Evolutionary conservation across 2,888 invertebrate genomes (phyloP).

Genomic region (Yponomeuta malinellus): DNA sequence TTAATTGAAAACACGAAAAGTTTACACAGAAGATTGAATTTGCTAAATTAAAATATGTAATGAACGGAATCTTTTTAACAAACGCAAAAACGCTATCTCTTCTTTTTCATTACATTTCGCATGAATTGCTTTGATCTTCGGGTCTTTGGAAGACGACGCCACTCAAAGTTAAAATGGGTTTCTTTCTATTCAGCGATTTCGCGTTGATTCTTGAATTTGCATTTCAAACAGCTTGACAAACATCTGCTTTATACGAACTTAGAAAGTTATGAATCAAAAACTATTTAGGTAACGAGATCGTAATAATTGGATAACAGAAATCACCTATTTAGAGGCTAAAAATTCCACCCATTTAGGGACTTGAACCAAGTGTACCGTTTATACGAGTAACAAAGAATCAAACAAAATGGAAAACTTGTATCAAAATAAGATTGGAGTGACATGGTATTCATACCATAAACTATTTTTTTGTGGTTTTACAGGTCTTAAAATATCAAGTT

Average conservation of each 20-base stretch:
- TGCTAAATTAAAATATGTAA: slow-evolving; percentile 29
- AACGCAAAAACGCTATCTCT: slow-evolving; percentile 13
- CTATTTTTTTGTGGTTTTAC: no score
- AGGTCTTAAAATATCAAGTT: no score
- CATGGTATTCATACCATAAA: no score
- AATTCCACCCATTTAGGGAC: no score
- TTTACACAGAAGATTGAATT: slow-evolving; percentile 23
- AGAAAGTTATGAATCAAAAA: no score
- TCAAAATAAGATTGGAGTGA: no score
- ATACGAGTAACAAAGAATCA: no score
- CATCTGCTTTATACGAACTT: not conserved
- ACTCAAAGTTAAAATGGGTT: slow-evolving; percentile 40
- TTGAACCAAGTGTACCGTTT: no score
- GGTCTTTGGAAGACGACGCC: slow-evolving; percentile 41
- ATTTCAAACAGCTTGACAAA: slow-evolving; percentile 28
- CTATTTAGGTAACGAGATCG: no score
- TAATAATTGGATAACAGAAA: not conserved
- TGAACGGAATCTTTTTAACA: slow-evolving; percentile 11
- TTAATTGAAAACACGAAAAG: slow-evolving; percentile 10
- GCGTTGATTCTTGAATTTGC: slow-evolving; percentile 33
- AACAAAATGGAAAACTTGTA: no score
- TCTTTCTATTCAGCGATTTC: slow-evolving; percentile 32
- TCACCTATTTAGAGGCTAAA: not conserved
- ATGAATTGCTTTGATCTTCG: slow-evolving; percentile 50
- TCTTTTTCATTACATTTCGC: slow-evolving; percentile 41